A percentile compares a stretch with the other conserved stretches of the same genome.
Conservation (phyloP, 53 echinoderm and acorn worm species). For the Stichopus horrens region DNA sequence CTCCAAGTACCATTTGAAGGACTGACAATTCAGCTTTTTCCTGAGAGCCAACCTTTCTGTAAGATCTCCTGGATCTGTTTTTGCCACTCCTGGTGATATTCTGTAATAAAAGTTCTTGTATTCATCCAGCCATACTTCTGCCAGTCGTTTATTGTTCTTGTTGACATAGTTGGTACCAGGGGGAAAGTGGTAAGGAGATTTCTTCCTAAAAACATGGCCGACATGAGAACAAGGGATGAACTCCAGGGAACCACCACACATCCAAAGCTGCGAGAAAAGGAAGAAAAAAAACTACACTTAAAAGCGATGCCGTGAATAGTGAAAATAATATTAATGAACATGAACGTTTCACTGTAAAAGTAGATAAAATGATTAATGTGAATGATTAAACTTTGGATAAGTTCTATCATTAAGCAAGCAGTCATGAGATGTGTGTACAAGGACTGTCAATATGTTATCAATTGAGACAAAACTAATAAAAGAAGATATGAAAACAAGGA, state of each 20-base stretch:
- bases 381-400: too few relatives aligned
- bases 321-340: too few relatives aligned
- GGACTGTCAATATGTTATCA: too few relatives aligned
- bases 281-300: not conserved
- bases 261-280: conserved; percentile 78
- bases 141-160: conserved; percentile 91
- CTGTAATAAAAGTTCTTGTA: conserved; percentile 96
- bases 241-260: conserved; percentile 97
- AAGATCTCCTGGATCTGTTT: conserved; percentile 93
- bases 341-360: too few relatives aligned
- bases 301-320: not conserved
- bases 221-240: conserved; percentile 98
- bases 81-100: conserved; percentile 94
- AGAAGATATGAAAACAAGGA: too few relatives aligned
- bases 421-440: too few relatives aligned
- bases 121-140: conserved; percentile 98
- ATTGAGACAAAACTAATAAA: too few relatives aligned
- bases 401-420: too few relatives aligned
- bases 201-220: conserved; percentile 97
- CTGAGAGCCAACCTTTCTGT: conserved; percentile 69
- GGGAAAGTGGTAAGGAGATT: conserved; percentile 96
- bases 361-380: too few relatives aligned
- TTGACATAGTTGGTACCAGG: conserved; percentile 98
- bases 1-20: conserved; percentile 97
- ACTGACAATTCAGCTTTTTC: conserved; percentile 76